Conservation (phyloP, 2,113 vertebrate genomes). For the Epinephelus fuscoguttatus region DNA sequence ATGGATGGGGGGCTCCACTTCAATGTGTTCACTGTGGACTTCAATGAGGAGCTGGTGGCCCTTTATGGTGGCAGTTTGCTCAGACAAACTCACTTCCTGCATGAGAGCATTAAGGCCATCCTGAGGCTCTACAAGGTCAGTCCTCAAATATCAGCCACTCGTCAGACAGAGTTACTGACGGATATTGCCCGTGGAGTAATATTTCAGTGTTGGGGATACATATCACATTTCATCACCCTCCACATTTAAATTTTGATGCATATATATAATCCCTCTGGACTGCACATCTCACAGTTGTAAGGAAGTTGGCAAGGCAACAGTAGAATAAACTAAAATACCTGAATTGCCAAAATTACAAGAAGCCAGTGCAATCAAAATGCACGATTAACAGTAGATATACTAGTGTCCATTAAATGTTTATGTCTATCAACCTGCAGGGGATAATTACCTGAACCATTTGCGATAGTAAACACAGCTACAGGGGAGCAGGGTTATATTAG, state of each 20-base stretch:
- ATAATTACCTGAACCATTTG: too few species aligned
- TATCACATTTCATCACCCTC: conserved; percentile 11
- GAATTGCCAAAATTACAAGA: background rate
- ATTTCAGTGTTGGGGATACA: conserved; percentile 12
- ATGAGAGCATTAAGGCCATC: conserved; percentile 95
- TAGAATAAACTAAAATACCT: too few species aligned
- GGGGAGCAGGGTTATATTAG: too few species aligned
- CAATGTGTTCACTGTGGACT: conserved; percentile 96
- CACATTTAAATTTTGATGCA: background rate
- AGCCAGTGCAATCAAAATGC: background rate
- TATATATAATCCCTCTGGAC: background rate
- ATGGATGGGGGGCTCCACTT: conserved; percentile 92
- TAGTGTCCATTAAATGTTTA: background rate
- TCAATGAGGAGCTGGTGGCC: conserved; percentile 97
- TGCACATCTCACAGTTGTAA: background rate
- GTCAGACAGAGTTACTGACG: background rate
- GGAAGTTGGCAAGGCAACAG: background rate
- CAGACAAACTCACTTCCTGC: conserved; percentile 93
- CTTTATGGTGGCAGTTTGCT: conserved; percentile 95
- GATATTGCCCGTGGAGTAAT: background rate
- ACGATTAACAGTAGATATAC: background rate
- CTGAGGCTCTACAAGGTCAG: conserved; percentile 95
- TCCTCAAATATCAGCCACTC: background rate
- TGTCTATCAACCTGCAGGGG: background rate
- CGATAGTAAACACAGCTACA: too few species aligned